phyloP scores from a whole-genome alignment of 1,140 invertebrate genomes.

The Coboldia fuscipes region DNA sequence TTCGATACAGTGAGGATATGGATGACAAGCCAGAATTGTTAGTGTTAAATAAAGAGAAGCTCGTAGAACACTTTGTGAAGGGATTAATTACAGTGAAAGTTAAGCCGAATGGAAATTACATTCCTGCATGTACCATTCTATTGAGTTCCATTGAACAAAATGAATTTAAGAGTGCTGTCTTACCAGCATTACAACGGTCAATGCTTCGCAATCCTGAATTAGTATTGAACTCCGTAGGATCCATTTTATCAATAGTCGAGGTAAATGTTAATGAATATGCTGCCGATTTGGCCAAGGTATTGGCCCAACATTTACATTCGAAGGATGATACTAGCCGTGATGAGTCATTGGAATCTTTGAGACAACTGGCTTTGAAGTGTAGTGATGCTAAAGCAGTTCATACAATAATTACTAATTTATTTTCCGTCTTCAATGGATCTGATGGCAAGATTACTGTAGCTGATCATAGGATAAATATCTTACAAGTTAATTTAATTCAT shows the following conservation, averaged over 20 bases:
- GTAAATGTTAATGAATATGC: conserved; percentile 64
- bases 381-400: conserved; percentile 42
- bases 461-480: conserved; percentile 71
- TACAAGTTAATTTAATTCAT: conserved; percentile 33
- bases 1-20: conserved; percentile 6
- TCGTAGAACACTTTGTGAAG: conserved; percentile 59
- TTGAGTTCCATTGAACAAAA: conserved; percentile 39
- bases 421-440: conserved; percentile 70
- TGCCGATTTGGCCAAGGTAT: conserved; percentile 57
- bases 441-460: conserved; percentile 80
- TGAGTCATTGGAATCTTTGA: conserved; percentile 45
- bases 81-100: conserved; percentile 58
- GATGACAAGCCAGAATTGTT: conserved; percentile 7
- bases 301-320: conserved; percentile 57
- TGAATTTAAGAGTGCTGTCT: conserved; percentile 51
- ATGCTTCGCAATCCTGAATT: conserved; percentile 89
- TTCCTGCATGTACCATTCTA: conserved; percentile 38
- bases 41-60: conserved; percentile 24
- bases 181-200: conserved; percentile 74
- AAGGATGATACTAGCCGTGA: conserved; percentile 57
- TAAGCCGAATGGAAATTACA: conserved; percentile 43
- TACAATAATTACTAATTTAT: conserved; percentile 46
- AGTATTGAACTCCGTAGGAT: conserved; percentile 57
- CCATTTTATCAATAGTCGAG: conserved; percentile 44
- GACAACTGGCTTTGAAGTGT: conserved; percentile 48